These are phyloP conservation scores for Drosophila parabipectinata DNA, from an alignment of 1,140 invertebrate genomes.

Conservation along the genomic window DNA sequence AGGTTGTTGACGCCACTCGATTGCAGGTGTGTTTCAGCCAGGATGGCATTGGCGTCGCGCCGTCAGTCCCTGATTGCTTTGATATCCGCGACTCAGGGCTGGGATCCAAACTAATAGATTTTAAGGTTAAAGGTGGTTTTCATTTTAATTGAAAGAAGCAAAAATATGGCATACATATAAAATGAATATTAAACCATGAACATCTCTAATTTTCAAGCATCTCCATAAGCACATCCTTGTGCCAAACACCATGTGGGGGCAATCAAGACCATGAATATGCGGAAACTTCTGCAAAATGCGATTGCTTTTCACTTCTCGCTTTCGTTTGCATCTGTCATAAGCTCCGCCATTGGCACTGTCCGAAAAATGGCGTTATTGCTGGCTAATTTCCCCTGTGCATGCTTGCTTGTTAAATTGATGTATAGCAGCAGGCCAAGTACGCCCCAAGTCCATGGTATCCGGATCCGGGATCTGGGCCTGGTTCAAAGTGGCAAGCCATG, in stretches of 20 bases:
- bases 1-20: conserved; percentile 58
- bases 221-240: not conserved
- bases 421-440: conserved; percentile 48
- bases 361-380: conserved; percentile 72
- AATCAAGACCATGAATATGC: not conserved
- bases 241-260: not conserved
- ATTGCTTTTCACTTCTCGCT: not conserved
- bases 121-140: not conserved
- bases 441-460: conserved; percentile 10
- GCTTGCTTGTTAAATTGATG: conserved; percentile 81
- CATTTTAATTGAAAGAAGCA: conserved; percentile 20
- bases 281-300: conserved; percentile 12
- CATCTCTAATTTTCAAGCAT: too few relatives aligned
- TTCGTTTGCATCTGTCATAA: conserved; percentile 36
- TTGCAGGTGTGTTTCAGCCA: conserved; percentile 37
- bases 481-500: conserved; percentile 54
- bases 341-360: conserved; percentile 53
- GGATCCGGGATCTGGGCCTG: conserved; percentile 1
- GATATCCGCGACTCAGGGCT: conserved; percentile 54
- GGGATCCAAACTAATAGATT: conserved; percentile 16
- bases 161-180: too few relatives aligned
- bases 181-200: too few relatives aligned
- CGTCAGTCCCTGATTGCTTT: conserved; percentile 50
- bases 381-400: conserved; percentile 80
- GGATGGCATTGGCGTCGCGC: conserved; percentile 4